These are phyloP conservation scores for Odocoileus virginianus DNA, from an alignment of 2,113 vertebrate genomes.

Conservation along the genomic window DNA sequence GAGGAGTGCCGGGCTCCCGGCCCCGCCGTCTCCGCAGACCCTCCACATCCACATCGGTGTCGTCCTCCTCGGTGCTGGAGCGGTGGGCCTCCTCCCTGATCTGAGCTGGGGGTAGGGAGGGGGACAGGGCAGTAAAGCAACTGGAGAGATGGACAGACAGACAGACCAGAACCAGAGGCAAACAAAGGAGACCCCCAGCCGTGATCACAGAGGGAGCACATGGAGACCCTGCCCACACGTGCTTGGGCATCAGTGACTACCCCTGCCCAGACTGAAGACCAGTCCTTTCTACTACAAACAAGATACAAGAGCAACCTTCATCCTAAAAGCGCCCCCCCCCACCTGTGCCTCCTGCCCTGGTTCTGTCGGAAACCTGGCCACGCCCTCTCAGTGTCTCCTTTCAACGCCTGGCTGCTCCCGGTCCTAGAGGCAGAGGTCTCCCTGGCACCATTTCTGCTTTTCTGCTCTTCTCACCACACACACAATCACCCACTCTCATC, in stretches of 20 bases:
- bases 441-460: background rate
- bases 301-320: too few species aligned
- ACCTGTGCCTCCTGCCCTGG: fast-evolving
- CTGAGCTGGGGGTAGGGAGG: background rate
- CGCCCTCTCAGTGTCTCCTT: background rate
- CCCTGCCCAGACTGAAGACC: background rate
- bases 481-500: background rate
- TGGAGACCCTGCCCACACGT: background rate
- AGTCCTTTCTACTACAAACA: background rate
- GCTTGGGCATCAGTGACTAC: background rate
- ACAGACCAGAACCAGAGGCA: background rate
- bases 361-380: background rate
- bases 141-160: fast-evolving
- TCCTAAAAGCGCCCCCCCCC: background rate
- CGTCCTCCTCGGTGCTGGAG: conserved; percentile 70
- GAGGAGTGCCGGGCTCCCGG: background rate
- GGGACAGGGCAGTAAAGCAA: background rate
- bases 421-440: background rate
- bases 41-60: conserved; percentile 43
- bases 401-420: background rate
- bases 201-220: background rate
- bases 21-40: conserved; percentile 71
- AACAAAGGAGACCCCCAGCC: background rate
- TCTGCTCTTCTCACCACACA: background rate
- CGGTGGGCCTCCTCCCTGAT: conserved; percentile 19